These are phyloP conservation scores for Cephalopterus ornatus DNA, from an alignment of 2,113 vertebrate genomes.

Conservation along the genomic window DNA sequence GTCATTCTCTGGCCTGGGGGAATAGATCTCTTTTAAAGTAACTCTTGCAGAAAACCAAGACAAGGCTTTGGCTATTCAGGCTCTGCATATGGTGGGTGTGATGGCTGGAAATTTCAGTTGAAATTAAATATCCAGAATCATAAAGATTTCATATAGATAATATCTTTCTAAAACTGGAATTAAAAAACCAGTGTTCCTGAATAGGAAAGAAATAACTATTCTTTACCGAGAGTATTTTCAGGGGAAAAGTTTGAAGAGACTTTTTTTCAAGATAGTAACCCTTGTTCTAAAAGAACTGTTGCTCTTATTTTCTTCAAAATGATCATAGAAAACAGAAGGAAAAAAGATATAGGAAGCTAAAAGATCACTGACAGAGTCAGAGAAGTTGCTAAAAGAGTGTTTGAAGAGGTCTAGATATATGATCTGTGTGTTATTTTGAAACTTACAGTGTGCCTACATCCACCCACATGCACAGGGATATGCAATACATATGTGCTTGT, in stretches of 20 bases:
- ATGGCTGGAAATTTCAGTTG: neutral
- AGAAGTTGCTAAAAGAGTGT: neutral
- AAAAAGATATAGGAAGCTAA: neutral
- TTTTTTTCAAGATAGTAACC: neutral
- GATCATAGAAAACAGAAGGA: neutral
- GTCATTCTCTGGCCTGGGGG: neutral
- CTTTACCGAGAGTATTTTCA: neutral
- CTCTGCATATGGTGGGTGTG: fast-evolving
- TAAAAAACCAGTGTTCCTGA: neutral
- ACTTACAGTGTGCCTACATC: neutral
- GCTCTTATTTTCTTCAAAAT: neutral
- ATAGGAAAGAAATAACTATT: neutral
- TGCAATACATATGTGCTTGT: neutral
- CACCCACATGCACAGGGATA: neutral
- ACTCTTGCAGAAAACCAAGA: neutral
- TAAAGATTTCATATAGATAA: neutral
- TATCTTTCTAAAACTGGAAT: neutral
- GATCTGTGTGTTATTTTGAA: neutral
- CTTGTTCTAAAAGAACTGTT: neutral
- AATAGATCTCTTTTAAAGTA: fast-evolving
- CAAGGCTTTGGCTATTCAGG: neutral
- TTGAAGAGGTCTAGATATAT: neutral
- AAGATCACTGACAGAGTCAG: neutral
- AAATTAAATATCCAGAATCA: neutral
- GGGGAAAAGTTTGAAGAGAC: neutral